These are phyloP conservation scores for Alaudala cheleensis DNA, from an alignment of 2,113 vertebrate genomes.

Conservation along the genomic window DNA sequence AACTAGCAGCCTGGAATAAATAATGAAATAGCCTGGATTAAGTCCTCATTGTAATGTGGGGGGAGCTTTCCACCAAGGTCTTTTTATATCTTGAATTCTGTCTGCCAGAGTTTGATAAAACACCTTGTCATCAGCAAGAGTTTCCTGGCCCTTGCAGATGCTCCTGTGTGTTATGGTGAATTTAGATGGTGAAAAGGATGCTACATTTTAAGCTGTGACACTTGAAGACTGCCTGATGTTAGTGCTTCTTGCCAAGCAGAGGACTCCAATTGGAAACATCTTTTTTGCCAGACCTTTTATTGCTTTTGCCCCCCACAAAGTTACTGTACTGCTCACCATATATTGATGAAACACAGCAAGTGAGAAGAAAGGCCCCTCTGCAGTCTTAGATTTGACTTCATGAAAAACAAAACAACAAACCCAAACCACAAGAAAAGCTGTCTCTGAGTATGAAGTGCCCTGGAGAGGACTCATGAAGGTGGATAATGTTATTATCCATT, in stretches of 20 bases:
- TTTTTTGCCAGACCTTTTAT: neutral
- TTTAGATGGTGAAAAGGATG: neutral
- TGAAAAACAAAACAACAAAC: neutral
- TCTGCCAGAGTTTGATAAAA: neutral
- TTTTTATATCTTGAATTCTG: neutral
- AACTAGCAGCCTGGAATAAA: neutral
- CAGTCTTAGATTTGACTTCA: neutral
- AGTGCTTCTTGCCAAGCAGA: neutral
- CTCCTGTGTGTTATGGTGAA: accelerated
- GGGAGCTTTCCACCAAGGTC: neutral
- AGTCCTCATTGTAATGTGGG: neutral
- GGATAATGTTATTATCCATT: neutral
- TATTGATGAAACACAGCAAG: neutral
- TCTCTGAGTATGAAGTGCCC: neutral
- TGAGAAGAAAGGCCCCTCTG: neutral
- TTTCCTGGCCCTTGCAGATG: neutral
- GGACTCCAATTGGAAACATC: neutral
- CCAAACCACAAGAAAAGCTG: neutral
- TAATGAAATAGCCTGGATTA: neutral
- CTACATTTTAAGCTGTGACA: neutral
- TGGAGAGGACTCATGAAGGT: neutral
- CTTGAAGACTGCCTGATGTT: neutral
- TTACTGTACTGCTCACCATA: neutral
- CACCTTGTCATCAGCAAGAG: neutral
- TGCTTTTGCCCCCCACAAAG: neutral